phyloP scores from a whole-genome alignment of 2,113 vertebrate species.

The Thryonomys swinderianus region DNA sequence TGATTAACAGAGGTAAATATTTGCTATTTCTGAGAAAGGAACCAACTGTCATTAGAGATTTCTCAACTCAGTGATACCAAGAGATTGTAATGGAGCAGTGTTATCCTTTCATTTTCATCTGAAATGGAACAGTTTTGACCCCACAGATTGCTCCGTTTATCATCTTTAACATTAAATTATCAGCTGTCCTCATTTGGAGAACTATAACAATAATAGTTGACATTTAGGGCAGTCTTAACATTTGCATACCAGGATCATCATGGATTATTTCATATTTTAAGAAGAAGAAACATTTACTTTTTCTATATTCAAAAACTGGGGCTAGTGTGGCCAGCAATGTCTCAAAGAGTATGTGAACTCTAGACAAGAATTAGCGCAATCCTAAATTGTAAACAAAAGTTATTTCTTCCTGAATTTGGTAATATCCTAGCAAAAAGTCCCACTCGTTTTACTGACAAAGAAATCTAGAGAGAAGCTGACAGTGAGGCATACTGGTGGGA shows the following conservation, averaged over 20 bases:
- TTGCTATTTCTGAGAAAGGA: conserved; percentile 45
- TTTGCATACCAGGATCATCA: conserved; percentile 22
- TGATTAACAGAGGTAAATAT: conserved; percentile 32
- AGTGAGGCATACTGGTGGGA: neutral
- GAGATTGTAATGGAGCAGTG: neutral
- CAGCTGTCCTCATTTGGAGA: conserved; percentile 19
- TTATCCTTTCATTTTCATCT: neutral
- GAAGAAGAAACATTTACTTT: conserved; percentile 47
- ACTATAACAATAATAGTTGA: conserved; percentile 55
- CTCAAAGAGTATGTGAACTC: neutral
- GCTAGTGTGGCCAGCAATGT: neutral
- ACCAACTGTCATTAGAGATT: neutral
- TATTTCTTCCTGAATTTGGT: neutral
- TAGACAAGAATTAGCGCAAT: neutral
- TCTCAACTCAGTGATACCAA: conserved; percentile 12
- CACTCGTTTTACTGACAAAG: neutral
- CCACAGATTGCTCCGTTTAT: conserved; percentile 10
- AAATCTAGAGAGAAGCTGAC: neutral
- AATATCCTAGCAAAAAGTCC: neutral
- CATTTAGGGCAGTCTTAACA: conserved; percentile 47
- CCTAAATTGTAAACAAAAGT: neutral
- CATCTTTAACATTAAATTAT: conserved; percentile 31
- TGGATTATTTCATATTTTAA: conserved; percentile 49
- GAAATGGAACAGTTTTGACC: neutral
- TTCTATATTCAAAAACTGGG: neutral